phyloP scores from a whole-genome alignment of 2,113 vertebrate species.

The Ceyx margarethae region DNA sequence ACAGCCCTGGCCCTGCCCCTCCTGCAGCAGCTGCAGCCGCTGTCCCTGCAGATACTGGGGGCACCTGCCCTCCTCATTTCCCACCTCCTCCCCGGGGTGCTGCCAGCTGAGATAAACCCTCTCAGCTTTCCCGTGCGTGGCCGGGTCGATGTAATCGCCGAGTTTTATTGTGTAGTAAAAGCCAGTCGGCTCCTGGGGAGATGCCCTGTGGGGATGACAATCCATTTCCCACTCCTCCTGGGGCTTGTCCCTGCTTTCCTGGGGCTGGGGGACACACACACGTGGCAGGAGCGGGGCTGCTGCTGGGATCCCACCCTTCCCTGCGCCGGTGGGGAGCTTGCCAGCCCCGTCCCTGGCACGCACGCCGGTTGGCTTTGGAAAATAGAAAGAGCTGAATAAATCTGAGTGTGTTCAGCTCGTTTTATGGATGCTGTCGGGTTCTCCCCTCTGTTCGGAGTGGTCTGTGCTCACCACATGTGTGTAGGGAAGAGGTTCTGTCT shows the following conservation, averaged over 20 bases:
- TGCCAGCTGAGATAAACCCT: conserved; percentile 28
- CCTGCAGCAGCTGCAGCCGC: not conserved
- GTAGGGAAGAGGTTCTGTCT: no score
- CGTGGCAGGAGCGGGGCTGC: not conserved
- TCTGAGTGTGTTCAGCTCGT: not conserved
- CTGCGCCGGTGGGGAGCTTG: accelerated
- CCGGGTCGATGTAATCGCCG: not conserved
- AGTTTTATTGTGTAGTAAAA: not conserved
- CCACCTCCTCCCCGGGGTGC: conserved; percentile 3
- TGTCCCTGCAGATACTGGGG: not conserved
- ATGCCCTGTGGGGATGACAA: not conserved
- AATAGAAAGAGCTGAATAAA: not conserved
- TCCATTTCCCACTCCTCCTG: not conserved
- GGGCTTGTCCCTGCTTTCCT: not conserved
- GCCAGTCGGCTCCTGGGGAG: not conserved
- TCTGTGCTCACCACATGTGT: accelerated
- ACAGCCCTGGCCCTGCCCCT: not conserved
- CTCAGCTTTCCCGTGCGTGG: not conserved
- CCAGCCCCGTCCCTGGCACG: not conserved
- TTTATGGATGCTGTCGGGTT: not conserved
- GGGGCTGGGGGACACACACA: not conserved
- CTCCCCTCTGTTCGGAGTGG: not conserved
- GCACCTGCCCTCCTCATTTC: not conserved
- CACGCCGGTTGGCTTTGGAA: not conserved
- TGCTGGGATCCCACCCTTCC: not conserved